Conservation (phyloP, 2,888 invertebrate genomes). For the Epinotia demarniana region DNA sequence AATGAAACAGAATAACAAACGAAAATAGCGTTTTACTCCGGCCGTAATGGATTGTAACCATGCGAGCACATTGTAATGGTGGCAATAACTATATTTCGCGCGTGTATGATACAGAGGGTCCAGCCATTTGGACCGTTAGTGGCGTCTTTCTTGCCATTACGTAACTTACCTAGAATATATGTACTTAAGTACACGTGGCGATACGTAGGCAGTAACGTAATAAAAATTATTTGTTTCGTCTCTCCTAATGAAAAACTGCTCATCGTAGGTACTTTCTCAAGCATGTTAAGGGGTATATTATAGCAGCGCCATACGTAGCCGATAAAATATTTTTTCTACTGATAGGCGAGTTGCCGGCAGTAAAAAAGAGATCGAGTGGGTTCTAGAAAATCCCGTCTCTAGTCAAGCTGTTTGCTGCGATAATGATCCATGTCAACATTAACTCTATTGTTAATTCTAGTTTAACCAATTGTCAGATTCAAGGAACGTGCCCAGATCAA, state of each 20-base stretch:
- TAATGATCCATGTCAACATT: too few species aligned
- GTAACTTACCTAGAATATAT: neutral
- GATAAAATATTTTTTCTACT: too few species aligned
- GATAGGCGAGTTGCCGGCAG: too few species aligned
- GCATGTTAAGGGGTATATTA: too few species aligned
- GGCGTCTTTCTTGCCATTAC: conserved; percentile 16
- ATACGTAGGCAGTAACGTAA: neutral
- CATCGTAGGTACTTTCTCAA: too few species aligned
- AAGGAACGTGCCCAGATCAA: too few species aligned
- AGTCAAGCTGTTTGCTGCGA: too few species aligned
- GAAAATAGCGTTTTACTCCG: conserved; percentile 32
- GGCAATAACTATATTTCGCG: conserved; percentile 41
- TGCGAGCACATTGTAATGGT: conserved; percentile 40
- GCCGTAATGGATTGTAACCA: conserved; percentile 42
- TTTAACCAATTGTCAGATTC: too few species aligned
- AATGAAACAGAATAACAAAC: conserved; percentile 40
- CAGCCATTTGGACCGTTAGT: conserved; percentile 17
- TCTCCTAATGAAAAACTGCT: neutral
- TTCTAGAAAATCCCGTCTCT: too few species aligned
- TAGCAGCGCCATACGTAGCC: too few species aligned
- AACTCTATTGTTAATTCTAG: too few species aligned
- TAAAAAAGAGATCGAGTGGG: too few species aligned
- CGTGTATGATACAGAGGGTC: conserved; percentile 34
- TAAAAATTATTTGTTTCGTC: neutral
- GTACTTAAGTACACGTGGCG: neutral